Conservation (phyloP, 1,140 invertebrate species). For the Temnothorax curvispinosus region DNA sequence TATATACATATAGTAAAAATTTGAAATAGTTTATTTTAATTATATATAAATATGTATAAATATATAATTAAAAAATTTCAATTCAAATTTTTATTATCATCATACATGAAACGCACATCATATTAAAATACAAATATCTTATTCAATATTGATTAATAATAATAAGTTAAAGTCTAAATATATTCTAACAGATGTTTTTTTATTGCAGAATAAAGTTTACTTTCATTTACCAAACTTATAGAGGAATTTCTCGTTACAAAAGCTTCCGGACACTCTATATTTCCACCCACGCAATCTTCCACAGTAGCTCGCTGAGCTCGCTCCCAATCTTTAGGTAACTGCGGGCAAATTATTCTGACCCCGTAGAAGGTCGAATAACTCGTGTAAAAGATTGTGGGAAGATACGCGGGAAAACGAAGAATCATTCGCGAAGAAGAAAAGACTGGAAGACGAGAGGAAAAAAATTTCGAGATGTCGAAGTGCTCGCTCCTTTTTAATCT, state of each 20-base stretch:
- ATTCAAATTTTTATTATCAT: too few relatives aligned
- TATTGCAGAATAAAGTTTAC: background rate
- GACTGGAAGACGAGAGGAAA: background rate
- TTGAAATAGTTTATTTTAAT: background rate
- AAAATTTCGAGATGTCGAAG: background rate
- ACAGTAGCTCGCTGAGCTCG: background rate
- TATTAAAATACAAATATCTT: background rate
- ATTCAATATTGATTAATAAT: background rate
- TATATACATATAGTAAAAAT: background rate
- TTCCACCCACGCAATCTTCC: conserved; percentile 14
- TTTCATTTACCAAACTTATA: background rate
- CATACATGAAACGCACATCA: background rate
- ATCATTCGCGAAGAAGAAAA: conserved; percentile 16
- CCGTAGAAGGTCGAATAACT: conserved; percentile 7
- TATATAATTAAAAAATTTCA: background rate
- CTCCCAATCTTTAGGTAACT: background rate
- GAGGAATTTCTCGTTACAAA: conserved; percentile 8
- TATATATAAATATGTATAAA: background rate
- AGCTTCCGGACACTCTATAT: background rate
- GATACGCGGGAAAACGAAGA: conserved; percentile 15
- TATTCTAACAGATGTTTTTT: background rate
- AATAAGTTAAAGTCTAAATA: background rate
- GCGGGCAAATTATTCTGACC: conserved; percentile 8
- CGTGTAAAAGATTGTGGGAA: conserved; percentile 11
- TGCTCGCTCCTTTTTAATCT: background rate